A percentile compares a stretch with the other conserved stretches of the same genome.
Conservation (phyloP, 2,888 invertebrate species). For the Rotaria magnacalcarata region DNA sequence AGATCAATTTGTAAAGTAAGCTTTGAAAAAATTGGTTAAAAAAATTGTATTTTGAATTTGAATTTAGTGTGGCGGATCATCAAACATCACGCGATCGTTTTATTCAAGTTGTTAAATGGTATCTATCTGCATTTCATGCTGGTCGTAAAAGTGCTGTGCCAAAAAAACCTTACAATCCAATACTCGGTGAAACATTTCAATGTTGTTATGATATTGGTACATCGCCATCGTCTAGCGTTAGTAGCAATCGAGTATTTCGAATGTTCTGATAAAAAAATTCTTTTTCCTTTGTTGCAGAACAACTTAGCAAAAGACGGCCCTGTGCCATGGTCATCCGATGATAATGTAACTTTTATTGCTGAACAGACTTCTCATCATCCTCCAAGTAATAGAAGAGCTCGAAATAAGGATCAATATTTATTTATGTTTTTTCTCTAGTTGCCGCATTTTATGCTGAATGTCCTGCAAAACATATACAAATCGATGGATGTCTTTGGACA, state of each 20-base stretch:
- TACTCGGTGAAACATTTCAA: constrained; percentile 86
- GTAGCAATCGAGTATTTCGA: not conserved
- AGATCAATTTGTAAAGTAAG: constrained; percentile 81
- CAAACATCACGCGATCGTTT: constrained; percentile 80
- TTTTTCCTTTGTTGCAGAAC: not conserved
- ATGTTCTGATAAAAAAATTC: not conserved
- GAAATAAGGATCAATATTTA: not conserved
- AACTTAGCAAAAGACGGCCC: constrained; percentile 68
- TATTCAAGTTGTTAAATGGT: constrained; percentile 67
- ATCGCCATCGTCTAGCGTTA: not conserved
- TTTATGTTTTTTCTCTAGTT: constrained; percentile 62
- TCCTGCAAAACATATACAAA: constrained; percentile 78
- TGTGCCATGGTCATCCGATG: constrained; percentile 79
- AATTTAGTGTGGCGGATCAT: constrained; percentile 77
- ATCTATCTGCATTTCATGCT: constrained; percentile 93
- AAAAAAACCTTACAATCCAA: constrained; percentile 97
- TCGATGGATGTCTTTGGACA: constrained; percentile 95
- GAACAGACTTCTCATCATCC: constrained; percentile 99
- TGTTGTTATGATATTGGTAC: constrained; percentile 58
- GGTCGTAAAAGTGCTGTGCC: constrained; percentile 92
- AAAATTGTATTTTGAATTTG: not conserved
- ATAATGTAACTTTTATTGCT: constrained; percentile 86
- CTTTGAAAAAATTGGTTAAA: constrained; percentile 24
- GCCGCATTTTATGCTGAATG: constrained; percentile 99
- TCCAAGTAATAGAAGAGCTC: constrained; percentile 68